Base-by-base conservation (phyloP, 2,113 vertebrate species). In the Chloroceryle aenea region DNA sequence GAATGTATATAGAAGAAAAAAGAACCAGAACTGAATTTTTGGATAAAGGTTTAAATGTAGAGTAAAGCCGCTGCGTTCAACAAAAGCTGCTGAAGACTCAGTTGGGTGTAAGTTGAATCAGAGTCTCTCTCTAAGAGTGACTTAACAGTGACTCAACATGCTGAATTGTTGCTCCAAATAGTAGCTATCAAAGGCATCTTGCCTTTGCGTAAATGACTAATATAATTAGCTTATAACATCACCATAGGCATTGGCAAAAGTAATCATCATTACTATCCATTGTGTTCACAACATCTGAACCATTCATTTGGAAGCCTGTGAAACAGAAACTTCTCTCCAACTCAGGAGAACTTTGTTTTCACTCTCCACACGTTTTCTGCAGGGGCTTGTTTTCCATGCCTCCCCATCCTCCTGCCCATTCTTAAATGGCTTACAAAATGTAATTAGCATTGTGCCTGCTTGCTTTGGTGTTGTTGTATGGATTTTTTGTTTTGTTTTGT, bases 211-310 rank as follows among this genome's bases (percentile, higher is more conserved):
- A 97, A 95, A 95, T 97, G 97, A 96, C 96, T 97, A 96, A 97
- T 97, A 97, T 97, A 97, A 97, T 97, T 97, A 97, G 93, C 95
- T 95, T 95, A 95, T 95, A 97, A 91, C 91, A 97, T 95, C 96
- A 97, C 96, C 92, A 97, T 90, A 96, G 89, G 87, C 95, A 95
- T 84, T 96, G 96, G 97, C 96, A 96, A 97, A 97, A 96, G 96
- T 95, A 97, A 96, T 97, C 96, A 97, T 97, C 96, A 97, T 97
- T 97, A 97, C 96, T 94, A 95, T 94, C 96, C 96, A 97, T 97
- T 97, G 96, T 97, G 93, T 95, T 95, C 96, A 91, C 94, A 97
- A 94, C 96, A 97, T 97, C 96, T 96, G 96, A 97, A 97, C 95
- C 96, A 97, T 97, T 97, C 96, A 97, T 97, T 94, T 97, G 38